These are phyloP conservation scores for Callosobruchus maculatus DNA, from an alignment of 2,888 invertebrate species.

Conservation along the genomic window DNA sequence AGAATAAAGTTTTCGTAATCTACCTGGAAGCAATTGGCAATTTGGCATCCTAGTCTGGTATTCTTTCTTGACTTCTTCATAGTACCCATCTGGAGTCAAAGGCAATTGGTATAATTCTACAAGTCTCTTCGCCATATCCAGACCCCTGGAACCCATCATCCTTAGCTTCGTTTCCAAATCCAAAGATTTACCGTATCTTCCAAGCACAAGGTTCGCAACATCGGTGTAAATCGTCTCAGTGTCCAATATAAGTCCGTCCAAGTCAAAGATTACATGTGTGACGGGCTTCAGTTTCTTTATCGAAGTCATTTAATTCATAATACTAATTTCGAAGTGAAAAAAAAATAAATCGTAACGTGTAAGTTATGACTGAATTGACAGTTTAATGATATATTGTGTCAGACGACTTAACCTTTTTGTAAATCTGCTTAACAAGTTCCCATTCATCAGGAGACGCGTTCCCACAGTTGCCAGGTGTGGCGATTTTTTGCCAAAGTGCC, in stretches of 20 bases:
- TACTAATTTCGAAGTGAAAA: not conserved
- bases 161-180: slow-evolving; percentile 64
- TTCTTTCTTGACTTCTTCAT: slow-evolving; percentile 48
- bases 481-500: too few relatives aligned
- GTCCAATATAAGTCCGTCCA: slow-evolving; percentile 63
- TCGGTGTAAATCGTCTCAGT: slow-evolving; percentile 77
- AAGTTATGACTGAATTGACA: not conserved
- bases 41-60: slow-evolving; percentile 36
- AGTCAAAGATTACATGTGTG: slow-evolving; percentile 74
- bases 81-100: slow-evolving; percentile 58
- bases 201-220: slow-evolving; percentile 66
- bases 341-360: too few relatives aligned
- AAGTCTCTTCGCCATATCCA: slow-evolving; percentile 52
- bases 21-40: slow-evolving; percentile 56
- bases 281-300: slow-evolving; percentile 42
- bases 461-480: too few relatives aligned
- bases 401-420: not conserved
- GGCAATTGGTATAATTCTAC: slow-evolving; percentile 58
- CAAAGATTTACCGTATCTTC: slow-evolving; percentile 70
- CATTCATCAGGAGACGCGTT: too few relatives aligned
- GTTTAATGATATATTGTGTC: not conserved
- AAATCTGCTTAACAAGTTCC: too few relatives aligned
- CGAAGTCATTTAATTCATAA: not conserved
- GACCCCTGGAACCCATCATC: slow-evolving; percentile 52
- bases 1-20: too few relatives aligned